A percentile compares a stretch with the other conserved stretches of the same genome.
These are phyloP conservation scores for Agrenia bidenticulata DNA, from an alignment of 2,888 invertebrate genomes.

Conservation along the genomic window DNA sequence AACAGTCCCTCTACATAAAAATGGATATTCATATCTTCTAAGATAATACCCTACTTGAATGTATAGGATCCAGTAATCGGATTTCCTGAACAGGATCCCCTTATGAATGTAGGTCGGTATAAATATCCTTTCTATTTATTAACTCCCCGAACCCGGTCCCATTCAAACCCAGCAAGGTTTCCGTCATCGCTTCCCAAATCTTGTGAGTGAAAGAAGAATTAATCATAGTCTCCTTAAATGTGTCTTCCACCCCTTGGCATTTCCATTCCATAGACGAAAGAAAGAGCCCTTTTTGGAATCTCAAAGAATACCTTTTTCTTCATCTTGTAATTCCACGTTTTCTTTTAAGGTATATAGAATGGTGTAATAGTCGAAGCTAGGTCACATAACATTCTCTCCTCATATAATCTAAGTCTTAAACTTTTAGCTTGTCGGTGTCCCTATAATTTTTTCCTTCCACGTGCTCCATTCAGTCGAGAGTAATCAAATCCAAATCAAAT, in stretches of 20 bases:
- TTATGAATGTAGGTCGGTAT: too few species aligned
- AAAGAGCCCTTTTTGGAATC: neutral
- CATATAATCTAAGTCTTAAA: too few species aligned
- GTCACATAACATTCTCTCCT: too few species aligned
- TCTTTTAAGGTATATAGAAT: neutral
- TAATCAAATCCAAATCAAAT: slow-evolving; percentile 32
- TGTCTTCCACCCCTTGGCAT: neutral
- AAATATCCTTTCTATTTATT: too few species aligned
- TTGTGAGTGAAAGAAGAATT: neutral
- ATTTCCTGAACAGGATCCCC: too few species aligned
- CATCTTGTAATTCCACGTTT: neutral
- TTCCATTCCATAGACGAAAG: neutral
- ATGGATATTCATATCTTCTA: too few species aligned
- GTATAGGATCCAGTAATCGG: too few species aligned
- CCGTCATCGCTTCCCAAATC: too few species aligned
- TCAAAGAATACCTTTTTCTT: neutral
- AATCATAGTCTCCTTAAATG: slow-evolving; percentile 1
- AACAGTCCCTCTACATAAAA: too few species aligned
- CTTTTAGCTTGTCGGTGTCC: neutral
- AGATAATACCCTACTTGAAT: too few species aligned
- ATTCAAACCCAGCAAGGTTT: neutral
- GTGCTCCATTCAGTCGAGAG: slow-evolving; percentile 29
- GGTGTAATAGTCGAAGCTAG: neutral
- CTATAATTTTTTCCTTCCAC: slow-evolving; percentile 22
- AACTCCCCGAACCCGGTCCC: too few species aligned